A percentile compares a stretch with the other conserved stretches of the same genome.
These are phyloP conservation scores for Campaea margaritaria DNA, from an alignment of 2,888 invertebrate species.

Conservation along the genomic window DNA sequence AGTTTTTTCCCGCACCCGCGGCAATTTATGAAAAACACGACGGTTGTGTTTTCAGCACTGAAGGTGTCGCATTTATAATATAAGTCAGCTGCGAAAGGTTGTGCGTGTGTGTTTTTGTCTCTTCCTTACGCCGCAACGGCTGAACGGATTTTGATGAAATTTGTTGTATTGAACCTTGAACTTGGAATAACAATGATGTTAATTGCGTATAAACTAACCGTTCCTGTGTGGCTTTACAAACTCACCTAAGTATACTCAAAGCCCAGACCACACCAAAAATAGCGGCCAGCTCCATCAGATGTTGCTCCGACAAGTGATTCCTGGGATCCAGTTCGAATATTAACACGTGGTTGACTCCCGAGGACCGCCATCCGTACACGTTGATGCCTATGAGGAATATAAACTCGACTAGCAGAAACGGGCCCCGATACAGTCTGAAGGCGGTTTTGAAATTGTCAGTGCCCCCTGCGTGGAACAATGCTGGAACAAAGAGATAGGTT, in stretches of 20 bases:
- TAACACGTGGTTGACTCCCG: conserved; percentile 98
- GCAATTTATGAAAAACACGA: too few relatives aligned
- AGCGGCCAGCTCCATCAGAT: conserved; percentile 96
- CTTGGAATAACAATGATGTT: too few relatives aligned
- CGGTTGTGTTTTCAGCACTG: too few relatives aligned
- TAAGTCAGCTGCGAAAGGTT: too few relatives aligned
- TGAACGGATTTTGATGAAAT: too few relatives aligned
- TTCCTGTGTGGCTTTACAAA: neutral
- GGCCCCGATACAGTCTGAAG: conserved; percentile 96
- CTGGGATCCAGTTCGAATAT: conserved; percentile 99
- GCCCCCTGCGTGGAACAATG: conserved; percentile 89
- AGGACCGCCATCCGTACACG: conserved; percentile 98
- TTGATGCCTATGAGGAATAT: conserved; percentile 98
- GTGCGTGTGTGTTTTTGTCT: too few relatives aligned
- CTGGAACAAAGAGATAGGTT: conserved; percentile 71
- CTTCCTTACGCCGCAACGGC: too few relatives aligned
- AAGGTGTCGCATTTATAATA: too few relatives aligned
- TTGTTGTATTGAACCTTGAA: too few relatives aligned
- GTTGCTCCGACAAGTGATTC: conserved; percentile 96
- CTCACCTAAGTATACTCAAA: conserved; percentile 88
- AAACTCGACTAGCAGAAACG: conserved; percentile 96
- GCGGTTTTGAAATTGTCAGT: conserved; percentile 93
- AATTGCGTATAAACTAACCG: too few relatives aligned
- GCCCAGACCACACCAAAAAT: conserved; percentile 98
- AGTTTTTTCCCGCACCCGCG: too few relatives aligned